phyloP scores from a whole-genome alignment of 2,113 vertebrate genomes.

The Scytalopus superciliaris region DNA sequence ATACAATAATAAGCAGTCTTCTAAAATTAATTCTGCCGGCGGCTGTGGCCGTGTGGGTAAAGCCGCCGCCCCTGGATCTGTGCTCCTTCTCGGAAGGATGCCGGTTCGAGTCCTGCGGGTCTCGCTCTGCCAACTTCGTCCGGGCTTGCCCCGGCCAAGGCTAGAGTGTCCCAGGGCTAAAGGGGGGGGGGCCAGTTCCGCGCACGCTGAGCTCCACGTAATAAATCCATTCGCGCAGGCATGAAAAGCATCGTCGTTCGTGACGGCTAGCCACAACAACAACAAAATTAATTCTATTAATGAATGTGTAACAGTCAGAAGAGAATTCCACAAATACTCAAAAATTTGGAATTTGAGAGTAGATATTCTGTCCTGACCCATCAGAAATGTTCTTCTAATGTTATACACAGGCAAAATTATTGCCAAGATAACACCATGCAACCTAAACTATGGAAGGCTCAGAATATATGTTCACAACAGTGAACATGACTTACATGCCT shows the following conservation, averaged over 20 bases:
- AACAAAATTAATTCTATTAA: background rate
- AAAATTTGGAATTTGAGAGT: background rate
- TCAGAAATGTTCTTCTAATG: background rate
- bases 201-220: too few species aligned
- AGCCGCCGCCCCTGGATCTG: too few species aligned
- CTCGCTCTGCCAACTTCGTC: too few species aligned
- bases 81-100: too few species aligned
- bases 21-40: background rate
- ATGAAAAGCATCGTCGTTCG: too few species aligned
- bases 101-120: too few species aligned
- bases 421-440: background rate
- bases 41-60: too few species aligned
- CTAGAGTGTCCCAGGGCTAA: too few species aligned
- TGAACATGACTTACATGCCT: background rate
- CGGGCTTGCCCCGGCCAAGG: too few species aligned
- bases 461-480: background rate
- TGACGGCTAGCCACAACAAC: too few species aligned
- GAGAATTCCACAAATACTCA: background rate
- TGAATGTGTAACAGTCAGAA: background rate
- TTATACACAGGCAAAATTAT: background rate
- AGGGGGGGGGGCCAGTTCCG: too few species aligned
- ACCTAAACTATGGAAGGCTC: background rate
- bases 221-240: too few species aligned
- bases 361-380: background rate
- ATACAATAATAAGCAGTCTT: background rate